These are phyloP conservation scores for Rhamnusium bicolor DNA, from an alignment of 2,888 invertebrate genomes.

Conservation along the genomic window DNA sequence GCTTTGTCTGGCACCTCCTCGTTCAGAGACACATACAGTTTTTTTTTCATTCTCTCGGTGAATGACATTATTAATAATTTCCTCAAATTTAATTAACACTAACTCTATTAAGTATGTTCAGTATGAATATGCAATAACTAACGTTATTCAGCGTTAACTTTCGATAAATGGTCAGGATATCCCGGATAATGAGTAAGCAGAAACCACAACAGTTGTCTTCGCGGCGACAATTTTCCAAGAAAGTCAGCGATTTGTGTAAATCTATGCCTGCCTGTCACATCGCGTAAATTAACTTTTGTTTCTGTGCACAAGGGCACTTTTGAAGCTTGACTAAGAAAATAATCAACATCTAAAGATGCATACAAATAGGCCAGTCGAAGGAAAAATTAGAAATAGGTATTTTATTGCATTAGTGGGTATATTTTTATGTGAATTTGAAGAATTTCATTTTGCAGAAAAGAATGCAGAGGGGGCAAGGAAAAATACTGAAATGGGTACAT, in stretches of 20 bases:
- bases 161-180: constrained; percentile 16
- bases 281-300: background rate
- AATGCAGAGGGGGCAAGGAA: too few relatives aligned
- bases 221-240: constrained; percentile 13
- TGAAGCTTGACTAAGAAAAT: background rate
- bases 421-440: too few relatives aligned
- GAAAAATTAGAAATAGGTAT: too few relatives aligned
- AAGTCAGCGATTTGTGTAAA: constrained; percentile 22
- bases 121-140: background rate
- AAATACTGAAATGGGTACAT: too few relatives aligned
- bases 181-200: constrained; percentile 28
- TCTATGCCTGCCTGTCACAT: background rate
- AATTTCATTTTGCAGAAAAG: too few relatives aligned
- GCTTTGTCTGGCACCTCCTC: background rate
- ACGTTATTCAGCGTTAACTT: background rate
- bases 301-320: background rate
- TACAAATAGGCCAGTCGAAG: too few relatives aligned
- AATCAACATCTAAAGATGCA: too few relatives aligned
- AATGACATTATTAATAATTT: background rate
- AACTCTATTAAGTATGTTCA: background rate
- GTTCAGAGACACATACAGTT: background rate
- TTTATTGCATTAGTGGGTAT: too few relatives aligned
- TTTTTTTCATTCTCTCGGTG: background rate
- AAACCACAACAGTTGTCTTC: constrained; percentile 14
- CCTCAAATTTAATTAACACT: background rate